Evolutionary conservation across 2,113 vertebrate genomes (phyloP), one percentile per base, ranked within the genome.

Genomic region (Laticauda colubrina): DNA sequence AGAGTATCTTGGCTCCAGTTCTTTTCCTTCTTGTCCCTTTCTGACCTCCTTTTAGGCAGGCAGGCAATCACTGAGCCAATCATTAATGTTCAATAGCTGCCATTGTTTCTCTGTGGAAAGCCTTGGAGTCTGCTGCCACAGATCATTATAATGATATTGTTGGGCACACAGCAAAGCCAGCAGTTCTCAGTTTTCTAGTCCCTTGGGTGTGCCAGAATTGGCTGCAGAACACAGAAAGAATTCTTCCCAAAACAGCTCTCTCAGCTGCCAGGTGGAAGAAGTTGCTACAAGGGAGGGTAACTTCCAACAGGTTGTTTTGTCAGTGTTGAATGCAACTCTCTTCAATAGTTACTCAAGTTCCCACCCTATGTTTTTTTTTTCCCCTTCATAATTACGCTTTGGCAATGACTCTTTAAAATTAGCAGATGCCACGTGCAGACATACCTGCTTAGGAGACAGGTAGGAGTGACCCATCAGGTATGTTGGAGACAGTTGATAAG

Each of bases 91-190:
- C 34, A 48, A 7, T 12, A 93, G 89, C 85, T 75, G 0, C 90
- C 3, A 53, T 48, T n/a, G 89, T 89, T 69, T 91, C 3, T 45
- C 88, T 39, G 54, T 81, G 45, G 90, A 90, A 94, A 89, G 93
- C 93, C 43, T 95, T 93, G 93, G 92, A 93, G 51, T 55, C 94
- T 94, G 92, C 95, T 96, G 59, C 87, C 87, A 95, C 34, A 43
- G 88, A 91, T 91, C 90, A 96, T 96, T 96, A 96, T 90, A 94
- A 96, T 96, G 85, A 94, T 14, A 21, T 61, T 94, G 94, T 89
- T 93, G 94, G 93, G 20, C 92, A 45, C 54, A 64, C 86, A 93
- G n/a, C 0, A 0, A 90, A 95, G 85, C 90, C 89, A 94, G 23
- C 91, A 56, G 10, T 87, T 93, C 26, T 92, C 0, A 89, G 15